Evolutionary conservation across 1,140 invertebrate genomes (phyloP).

Genomic region (Bombus waltoni): DNA sequence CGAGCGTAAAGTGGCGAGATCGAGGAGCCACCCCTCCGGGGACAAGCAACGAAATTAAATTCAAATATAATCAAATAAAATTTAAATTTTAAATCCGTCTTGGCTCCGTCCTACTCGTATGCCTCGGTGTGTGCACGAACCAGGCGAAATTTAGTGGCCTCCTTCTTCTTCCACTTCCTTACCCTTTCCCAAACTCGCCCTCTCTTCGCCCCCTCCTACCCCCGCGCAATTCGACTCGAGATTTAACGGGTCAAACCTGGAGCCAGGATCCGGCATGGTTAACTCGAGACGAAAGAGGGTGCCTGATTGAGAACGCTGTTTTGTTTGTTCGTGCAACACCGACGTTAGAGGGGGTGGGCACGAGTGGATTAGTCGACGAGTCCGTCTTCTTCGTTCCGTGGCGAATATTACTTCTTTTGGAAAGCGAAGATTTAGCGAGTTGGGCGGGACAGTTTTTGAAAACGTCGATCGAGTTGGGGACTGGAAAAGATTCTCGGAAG

Average conservation of each 20-base stretch:
- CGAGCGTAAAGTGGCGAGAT: conserved; percentile 19
- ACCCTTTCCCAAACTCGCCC: neutral
- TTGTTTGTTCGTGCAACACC: conserved; percentile 75
- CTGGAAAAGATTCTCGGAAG: no score
- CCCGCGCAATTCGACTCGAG: conserved; percentile 74
- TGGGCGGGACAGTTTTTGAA: no score
- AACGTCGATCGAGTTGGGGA: no score
- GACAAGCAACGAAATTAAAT: conserved; percentile 78
- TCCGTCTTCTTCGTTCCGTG: neutral
- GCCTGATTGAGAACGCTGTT: conserved; percentile 81
- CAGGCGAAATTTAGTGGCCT: conserved; percentile 55
- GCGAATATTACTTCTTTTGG: neutral
- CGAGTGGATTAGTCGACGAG: conserved; percentile 33
- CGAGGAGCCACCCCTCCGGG: conserved; percentile 23
- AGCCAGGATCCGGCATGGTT: conserved; percentile 36
- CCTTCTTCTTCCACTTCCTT: conserved; percentile 53
- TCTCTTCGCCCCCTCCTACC: conserved; percentile 49
- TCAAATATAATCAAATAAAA: conserved; percentile 84
- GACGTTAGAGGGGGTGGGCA: conserved; percentile 49
- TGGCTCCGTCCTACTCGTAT: conserved; percentile 21
- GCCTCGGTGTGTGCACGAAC: neutral
- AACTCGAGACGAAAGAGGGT: conserved; percentile 72
- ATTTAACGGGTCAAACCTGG: conserved; percentile 81
- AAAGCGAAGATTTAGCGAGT: neutral
- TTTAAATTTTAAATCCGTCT: conserved; percentile 82